These are phyloP conservation scores for Cuculus canorus DNA, from an alignment of 2,797 vertebrate genomes.

Conservation along the genomic window DNA sequence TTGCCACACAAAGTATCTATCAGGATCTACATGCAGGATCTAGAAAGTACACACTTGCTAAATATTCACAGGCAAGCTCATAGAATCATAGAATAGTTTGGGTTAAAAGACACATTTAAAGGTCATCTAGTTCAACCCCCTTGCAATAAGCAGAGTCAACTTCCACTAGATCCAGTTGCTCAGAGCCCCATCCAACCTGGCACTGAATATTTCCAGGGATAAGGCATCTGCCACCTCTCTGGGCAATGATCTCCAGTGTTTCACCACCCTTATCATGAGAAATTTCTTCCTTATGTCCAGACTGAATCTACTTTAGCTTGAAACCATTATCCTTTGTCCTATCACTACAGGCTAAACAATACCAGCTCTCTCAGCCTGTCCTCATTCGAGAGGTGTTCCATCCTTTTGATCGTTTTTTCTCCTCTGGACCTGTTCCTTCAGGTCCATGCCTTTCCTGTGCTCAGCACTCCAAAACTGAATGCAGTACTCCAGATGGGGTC, in stretches of 20 bases:
- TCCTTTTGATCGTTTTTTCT: neutral
- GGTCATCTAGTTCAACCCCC: too few species aligned
- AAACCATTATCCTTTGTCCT: neutral
- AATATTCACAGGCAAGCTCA: neutral
- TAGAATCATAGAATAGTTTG: neutral
- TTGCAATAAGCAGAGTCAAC: neutral
- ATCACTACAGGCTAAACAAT: neutral
- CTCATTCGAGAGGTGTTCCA: neutral
- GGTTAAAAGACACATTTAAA: neutral
- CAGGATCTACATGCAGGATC: neutral
- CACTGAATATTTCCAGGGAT: neutral
- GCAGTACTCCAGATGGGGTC: neutral
- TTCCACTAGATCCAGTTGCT: neutral
- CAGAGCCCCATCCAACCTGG: neutral
- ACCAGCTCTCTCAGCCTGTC: neutral
- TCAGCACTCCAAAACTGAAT: neutral
- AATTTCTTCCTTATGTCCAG: too few species aligned
- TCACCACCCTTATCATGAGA: too few species aligned
- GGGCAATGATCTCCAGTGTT: too few species aligned
- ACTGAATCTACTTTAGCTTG: neutral
- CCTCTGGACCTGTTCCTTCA: neutral
- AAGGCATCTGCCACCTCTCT: neutral
- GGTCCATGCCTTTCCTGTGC: neutral
- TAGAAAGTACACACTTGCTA: neutral
- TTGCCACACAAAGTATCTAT: neutral